Evolutionary conservation across 2,888 invertebrate species (phyloP).

Genomic region (Zaprionus obscuricornis): DNA sequence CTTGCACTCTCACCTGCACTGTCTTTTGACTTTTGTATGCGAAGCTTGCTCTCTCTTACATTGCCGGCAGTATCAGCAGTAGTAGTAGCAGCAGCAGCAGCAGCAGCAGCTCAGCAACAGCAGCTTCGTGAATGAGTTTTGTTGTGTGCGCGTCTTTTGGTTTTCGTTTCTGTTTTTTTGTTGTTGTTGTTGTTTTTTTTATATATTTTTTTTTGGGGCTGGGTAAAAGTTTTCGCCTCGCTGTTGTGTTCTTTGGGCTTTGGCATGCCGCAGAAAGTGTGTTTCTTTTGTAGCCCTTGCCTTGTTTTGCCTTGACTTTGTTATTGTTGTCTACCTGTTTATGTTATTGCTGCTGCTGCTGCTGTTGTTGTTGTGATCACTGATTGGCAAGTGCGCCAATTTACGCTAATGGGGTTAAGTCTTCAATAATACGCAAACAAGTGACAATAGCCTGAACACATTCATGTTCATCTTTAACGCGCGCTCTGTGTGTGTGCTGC

Average conservation of each 20-base stretch:
- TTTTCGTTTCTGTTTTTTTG: slow-evolving; percentile 34
- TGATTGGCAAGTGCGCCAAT: slow-evolving; percentile 78
- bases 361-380: slow-evolving; percentile 52
- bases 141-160: slow-evolving; percentile 57
- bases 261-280: slow-evolving; percentile 71
- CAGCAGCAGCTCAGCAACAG: too few relatives aligned
- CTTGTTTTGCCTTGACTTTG: slow-evolving; percentile 6
- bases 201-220: slow-evolving; percentile 31
- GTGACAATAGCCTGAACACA: slow-evolving; percentile 56
- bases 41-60: slow-evolving; percentile 19
- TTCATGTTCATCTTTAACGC: too few relatives aligned
- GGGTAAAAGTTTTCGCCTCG: slow-evolving; percentile 71
- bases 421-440: slow-evolving; percentile 69
- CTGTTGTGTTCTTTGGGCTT: slow-evolving; percentile 45
- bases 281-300: slow-evolving; percentile 48
- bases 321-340: slow-evolving; percentile 58
- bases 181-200: slow-evolving; percentile 17
- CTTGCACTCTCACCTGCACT: background rate
- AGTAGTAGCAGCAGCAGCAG: too few relatives aligned
- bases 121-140: slow-evolving; percentile 69
- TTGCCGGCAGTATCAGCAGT: too few relatives aligned
- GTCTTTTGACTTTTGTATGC: too few relatives aligned
- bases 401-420: slow-evolving; percentile 78
- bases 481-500: too few relatives aligned
- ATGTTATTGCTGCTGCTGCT: too few relatives aligned